These are phyloP conservation scores for Zaprionus inermis DNA, from an alignment of 1,140 invertebrate species.

Conservation along the genomic window DNA sequence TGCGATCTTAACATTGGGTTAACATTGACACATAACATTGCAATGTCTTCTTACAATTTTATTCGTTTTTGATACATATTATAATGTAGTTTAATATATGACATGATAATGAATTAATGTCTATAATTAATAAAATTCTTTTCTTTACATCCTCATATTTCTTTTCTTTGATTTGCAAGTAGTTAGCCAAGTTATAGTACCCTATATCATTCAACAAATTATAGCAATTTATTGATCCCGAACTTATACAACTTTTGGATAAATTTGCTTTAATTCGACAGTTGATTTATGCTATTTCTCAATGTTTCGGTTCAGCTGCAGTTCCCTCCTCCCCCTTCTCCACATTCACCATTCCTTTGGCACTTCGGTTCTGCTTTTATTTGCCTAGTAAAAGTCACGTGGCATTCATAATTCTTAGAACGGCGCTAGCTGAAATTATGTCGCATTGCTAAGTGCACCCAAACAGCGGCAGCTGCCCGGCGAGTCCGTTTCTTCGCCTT, in stretches of 20 bases:
- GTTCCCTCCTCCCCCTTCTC: not conserved
- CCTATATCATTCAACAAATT: not conserved
- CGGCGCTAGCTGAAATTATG: slow-evolving; percentile 79
- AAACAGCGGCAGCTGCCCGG: slow-evolving; percentile 58
- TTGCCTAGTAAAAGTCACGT: slow-evolving; percentile 79
- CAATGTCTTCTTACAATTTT: no score
- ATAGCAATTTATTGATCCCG: not conserved
- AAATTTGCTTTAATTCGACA: slow-evolving; percentile 11
- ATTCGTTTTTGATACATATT: no score
- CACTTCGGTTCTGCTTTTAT: slow-evolving; percentile 48
- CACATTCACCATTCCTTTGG: not conserved
- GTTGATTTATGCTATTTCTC: slow-evolving; percentile 1
- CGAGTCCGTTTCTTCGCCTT: not conserved
- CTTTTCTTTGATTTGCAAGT: not conserved
- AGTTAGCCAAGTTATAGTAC: not conserved
- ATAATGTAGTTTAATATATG: no score
- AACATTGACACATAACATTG: no score
- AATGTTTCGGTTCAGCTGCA: slow-evolving; percentile 45
- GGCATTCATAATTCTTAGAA: slow-evolving; percentile 84
- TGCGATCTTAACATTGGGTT: no score
- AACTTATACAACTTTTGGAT: slow-evolving; percentile 5
- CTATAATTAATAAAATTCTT: not conserved
- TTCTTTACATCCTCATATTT: not conserved
- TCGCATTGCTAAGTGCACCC: slow-evolving; percentile 81
- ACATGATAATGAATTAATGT: no score